Evolutionary conservation across 30 jellyfish, hydroid and myxozoan species (phyloP), one percentile per base, ranked within the genome.

Genomic region (Pelagia noctiluca): DNA sequence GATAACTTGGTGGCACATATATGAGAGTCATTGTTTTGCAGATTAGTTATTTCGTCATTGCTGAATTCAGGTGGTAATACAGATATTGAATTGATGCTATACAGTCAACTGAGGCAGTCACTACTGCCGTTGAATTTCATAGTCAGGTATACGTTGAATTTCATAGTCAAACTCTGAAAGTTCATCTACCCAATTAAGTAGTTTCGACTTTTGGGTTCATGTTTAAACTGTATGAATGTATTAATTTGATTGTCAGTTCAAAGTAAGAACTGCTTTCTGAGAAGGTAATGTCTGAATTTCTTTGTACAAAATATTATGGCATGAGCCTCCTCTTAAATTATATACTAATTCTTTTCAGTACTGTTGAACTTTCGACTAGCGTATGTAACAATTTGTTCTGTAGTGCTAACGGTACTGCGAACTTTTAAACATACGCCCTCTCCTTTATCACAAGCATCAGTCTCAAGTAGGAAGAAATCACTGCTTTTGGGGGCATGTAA

Each of bases 361-460:
- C 16, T 42, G 57, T 42, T 42, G 57, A 42, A 42, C 16, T 42
- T 42, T 8, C 57, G 57, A 42, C 57, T 42, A 8, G 57, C 83
- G 38, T 71, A 35, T 8, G 69, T 36, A 38, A 71, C 72, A 46
- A 71, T 71, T 71, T 71, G 46, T 2, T 38, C 67, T 7, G 11
- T 3, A 0, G 13, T 1, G 72, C 34, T 33, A 1, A 7, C 60
- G 50, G 23, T 13, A 31, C 8, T 32, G 19, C 87, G 33, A 25
- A 35, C 87, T 52, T 75, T 75, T 22, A 75, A 32, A 50, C 75
- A 52, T 2, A 52, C 87, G 26, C 87, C 87, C 28, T 52, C 75
- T 33, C 75, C 87, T 47, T 26, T 47, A 25, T 75, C 57, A 16
- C 52, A 48, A n/a, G 87, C 76, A 47, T 75, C 87, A 47, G 57